A percentile compares a stretch with the other conserved stretches of the same genome.
These are phyloP conservation scores for Xylota sylvarum DNA, from an alignment of 2,888 invertebrate genomes.

Conservation along the genomic window DNA sequence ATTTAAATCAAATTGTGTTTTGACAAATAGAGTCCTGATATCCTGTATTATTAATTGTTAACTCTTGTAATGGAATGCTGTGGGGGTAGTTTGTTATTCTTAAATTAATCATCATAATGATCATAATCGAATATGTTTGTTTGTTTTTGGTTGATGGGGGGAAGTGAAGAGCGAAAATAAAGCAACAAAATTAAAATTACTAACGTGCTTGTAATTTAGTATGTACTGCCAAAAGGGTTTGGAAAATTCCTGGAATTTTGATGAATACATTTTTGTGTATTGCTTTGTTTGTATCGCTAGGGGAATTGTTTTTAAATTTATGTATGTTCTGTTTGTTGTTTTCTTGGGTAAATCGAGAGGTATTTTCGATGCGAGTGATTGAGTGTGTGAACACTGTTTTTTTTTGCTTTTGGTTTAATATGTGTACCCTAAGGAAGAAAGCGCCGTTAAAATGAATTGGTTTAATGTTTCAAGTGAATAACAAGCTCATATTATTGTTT, in stretches of 20 bases:
- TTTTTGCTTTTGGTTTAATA: background rate
- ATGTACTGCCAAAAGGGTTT: slow-evolving; percentile 31
- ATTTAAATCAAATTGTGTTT: slow-evolving; percentile 10
- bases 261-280: slow-evolving; percentile 23
- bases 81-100: slow-evolving; percentile 36
- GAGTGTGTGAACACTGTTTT: slow-evolving; percentile 6
- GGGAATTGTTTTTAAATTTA: slow-evolving; percentile 30
- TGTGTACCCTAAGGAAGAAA: background rate
- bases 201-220: background rate
- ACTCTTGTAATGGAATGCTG: slow-evolving; percentile 34
- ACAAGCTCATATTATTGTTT: slow-evolving; percentile 48
- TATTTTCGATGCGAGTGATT: slow-evolving; percentile 53
- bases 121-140: slow-evolving; percentile 19
- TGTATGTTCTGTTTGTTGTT: background rate
- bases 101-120: slow-evolving; percentile 42
- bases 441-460: slow-evolving; percentile 28
- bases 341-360: slow-evolving; percentile 1
- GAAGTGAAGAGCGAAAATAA: background rate
- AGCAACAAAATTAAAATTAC: slow-evolving; percentile 8
- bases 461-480: slow-evolving; percentile 39
- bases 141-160: background rate
- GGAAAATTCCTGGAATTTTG: slow-evolving; percentile 24
- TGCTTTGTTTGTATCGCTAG: slow-evolving; percentile 6
- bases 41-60: slow-evolving; percentile 16
- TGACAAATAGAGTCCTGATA: slow-evolving; percentile 3